Base-by-base conservation (phyloP, 2,113 vertebrate species). In the Cyanistes caeruleus region DNA sequence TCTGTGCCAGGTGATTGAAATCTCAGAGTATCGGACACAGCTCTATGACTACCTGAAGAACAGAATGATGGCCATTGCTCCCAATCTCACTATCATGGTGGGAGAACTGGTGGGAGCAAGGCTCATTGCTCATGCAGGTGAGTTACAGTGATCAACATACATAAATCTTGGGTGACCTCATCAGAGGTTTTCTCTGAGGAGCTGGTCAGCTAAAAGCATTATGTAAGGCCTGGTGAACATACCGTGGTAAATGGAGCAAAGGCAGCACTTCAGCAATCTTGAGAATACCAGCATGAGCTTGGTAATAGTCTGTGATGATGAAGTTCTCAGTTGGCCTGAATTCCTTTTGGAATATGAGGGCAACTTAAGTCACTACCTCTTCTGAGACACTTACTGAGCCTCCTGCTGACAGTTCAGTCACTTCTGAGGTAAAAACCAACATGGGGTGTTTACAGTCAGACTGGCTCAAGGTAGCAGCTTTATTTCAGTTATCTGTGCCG, bases 11-110 rank as follows among this genome's bases (percentile, higher is more conserved):
- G 99, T 99, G 74, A 99, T 99, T 59, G 99, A 99, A 93, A 99
- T 99, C 76, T 98, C 99, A 0, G 99, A 99, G 33, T 99, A 99
- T 89, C 99, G 99, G 72, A 95, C 99, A 4, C 99, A 99, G 96
- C 98, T 99, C 13, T 99, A 99, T 8, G 99, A 99, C 91, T 99
- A 99, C 95, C 97, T 99, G 73, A 99, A 99, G 97, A 99, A 99
- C 97, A 97, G 99, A 51, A 99, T 99, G 99, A 99, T 98, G 99
- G 99, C 99, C 13, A 99, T 99, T 55, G 99, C 99, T 27, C 99
- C 99, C 44, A 99, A 99, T 89, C 98, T 99, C 69, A 99, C 99
- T 0, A 94, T 99, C 21, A 99, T 99, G 98, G 99, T 99, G 96
- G 99, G 99, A 2, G 99, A 99, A 62, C 98, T 99, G 87, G 99